phyloP scores from a whole-genome alignment of 2,888 invertebrate species.

The Agrenia bidenticulata region DNA sequence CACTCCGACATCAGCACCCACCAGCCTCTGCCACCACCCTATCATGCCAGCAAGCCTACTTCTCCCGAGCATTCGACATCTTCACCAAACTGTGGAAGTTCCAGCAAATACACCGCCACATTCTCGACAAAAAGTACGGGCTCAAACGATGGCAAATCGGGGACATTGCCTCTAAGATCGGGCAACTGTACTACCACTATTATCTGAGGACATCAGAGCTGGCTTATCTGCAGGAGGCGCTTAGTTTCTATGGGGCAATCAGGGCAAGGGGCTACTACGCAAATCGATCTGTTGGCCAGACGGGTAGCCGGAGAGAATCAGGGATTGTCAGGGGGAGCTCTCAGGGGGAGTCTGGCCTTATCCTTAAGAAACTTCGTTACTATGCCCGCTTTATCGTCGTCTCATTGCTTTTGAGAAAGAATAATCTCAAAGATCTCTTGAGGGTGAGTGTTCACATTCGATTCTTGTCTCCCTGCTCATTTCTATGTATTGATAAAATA shows the following conservation, averaged over 20 bases:
- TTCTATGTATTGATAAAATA: too few species aligned
- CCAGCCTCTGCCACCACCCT: constrained; percentile 13
- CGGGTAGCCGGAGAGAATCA: neutral
- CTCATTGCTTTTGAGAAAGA: constrained; percentile 88
- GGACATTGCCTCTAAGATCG: constrained; percentile 97
- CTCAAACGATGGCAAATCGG: constrained; percentile 98
- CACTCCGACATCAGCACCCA: constrained; percentile 13
- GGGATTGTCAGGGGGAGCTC: neutral
- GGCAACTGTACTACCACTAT: constrained; percentile 97
- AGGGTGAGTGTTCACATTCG: too few species aligned
- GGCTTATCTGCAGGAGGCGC: constrained; percentile 92
- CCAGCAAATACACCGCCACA: constrained; percentile 89
- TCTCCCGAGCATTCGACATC: constrained; percentile 94
- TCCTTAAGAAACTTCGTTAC: constrained; percentile 92
- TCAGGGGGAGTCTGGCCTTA: constrained; percentile 59
- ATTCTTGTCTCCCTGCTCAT: too few species aligned
- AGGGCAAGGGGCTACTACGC: constrained; percentile 85
- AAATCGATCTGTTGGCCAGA: too few species aligned
- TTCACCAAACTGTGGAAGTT: constrained; percentile 98
- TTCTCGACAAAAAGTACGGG: constrained; percentile 89
- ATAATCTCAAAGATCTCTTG: constrained; percentile 85
- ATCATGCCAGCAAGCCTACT: constrained; percentile 84
- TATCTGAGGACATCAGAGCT: constrained; percentile 95
- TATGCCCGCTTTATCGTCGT: constrained; percentile 97
- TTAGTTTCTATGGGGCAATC: constrained; percentile 94